Conservation (phyloP, 1,140 invertebrate species). For the Gryllus bimaculatus region DNA sequence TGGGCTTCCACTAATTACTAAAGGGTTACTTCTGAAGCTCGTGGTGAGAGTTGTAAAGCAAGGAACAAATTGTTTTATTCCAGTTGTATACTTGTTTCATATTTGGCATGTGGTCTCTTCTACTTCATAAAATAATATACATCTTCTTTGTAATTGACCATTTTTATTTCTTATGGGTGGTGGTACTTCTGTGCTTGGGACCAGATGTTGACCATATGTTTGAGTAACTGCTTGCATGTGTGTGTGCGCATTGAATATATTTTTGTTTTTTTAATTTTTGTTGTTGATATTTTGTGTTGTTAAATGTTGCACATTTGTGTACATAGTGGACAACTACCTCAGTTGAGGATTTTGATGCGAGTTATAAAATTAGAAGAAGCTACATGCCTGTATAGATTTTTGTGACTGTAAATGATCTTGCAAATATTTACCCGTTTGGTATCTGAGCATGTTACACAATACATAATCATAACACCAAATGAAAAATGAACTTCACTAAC, state of each 20-base stretch:
- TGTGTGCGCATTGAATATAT: background rate
- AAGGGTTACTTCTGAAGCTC: conserved; percentile 14
- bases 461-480: background rate
- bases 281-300: too few relatives aligned
- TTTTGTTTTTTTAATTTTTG: too few relatives aligned
- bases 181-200: background rate
- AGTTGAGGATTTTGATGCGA: too few relatives aligned
- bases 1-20: conserved; percentile 13
- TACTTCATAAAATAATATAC: conserved; percentile 6
- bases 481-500: background rate
- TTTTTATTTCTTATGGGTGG: conserved; percentile 13
- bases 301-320: too few relatives aligned
- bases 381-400: background rate
- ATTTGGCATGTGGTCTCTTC: conserved; percentile 14
- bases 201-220: background rate
- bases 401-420: background rate
- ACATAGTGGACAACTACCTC: too few relatives aligned
- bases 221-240: too few relatives aligned
- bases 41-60: conserved; percentile 18
- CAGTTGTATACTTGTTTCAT: conserved; percentile 13
- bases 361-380: background rate
- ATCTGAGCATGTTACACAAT: background rate
- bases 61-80: conserved; percentile 21
- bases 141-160: background rate
- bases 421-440: background rate